A percentile compares a stretch with the other conserved stretches of the same genome.
Evolutionary conservation across 1,140 invertebrate species (phyloP).

Genomic region (Caenorhabditis remanei): DNA sequence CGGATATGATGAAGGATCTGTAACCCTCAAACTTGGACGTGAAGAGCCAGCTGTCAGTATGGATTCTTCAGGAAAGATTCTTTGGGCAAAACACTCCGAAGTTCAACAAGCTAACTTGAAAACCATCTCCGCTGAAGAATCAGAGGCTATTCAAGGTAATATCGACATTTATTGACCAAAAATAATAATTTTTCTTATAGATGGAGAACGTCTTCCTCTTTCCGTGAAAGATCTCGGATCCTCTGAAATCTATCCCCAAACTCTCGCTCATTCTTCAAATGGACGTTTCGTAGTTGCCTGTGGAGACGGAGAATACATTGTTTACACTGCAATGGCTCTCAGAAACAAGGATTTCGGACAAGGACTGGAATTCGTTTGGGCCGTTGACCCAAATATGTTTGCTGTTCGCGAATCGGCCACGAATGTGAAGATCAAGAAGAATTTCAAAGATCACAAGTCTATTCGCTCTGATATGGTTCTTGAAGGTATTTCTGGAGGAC

Average conservation of each 20-base stretch:
- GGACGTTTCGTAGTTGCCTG: constrained; percentile 97
- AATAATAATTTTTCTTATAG: constrained; percentile 76
- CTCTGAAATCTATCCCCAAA: constrained; percentile 99
- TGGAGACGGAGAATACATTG: constrained; percentile 99
- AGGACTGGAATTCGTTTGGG: constrained; percentile 98
- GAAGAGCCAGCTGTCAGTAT: constrained; percentile 96
- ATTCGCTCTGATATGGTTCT: constrained; percentile 73
- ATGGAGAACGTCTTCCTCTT: constrained; percentile 91
- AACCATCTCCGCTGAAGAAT: constrained; percentile 79
- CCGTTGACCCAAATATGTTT: constrained; percentile 93
- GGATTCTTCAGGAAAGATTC: constrained; percentile 97
- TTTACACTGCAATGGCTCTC: constrained; percentile 98
- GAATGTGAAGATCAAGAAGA: constrained; percentile 94
- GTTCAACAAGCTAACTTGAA: constrained; percentile 97
- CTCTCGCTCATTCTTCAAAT: constrained; percentile 97
- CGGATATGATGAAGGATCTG: constrained; percentile 97
- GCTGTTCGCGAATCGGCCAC: constrained; percentile 90
- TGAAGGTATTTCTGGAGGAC: constrained; percentile 91
- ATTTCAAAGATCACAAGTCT: constrained; percentile 85
- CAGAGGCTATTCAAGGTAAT: constrained; percentile 73
- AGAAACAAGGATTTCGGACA: constrained; percentile 96
- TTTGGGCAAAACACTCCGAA: constrained; percentile 98
- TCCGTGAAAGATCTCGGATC: constrained; percentile 98
- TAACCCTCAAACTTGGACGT: constrained; percentile 95
- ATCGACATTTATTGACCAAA: not conserved